These are phyloP conservation scores for Hydrophis major DNA, from an alignment of 2,797 vertebrate species.

Conservation along the genomic window DNA sequence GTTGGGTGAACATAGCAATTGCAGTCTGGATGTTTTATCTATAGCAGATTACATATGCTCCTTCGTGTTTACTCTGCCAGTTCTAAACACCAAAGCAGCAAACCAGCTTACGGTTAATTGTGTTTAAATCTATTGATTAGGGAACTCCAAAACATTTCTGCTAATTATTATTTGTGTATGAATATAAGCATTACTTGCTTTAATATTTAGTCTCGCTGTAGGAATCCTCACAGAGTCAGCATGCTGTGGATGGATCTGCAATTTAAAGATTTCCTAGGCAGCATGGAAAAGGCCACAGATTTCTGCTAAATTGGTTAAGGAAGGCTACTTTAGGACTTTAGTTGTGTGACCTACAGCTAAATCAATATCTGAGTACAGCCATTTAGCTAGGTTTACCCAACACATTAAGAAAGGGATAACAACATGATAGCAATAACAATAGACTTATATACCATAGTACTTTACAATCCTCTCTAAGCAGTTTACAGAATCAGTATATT, in stretches of 20 bases:
- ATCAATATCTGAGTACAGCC: not conserved
- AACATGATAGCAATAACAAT: not conserved
- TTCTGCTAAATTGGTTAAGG: not conserved
- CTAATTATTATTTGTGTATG: not conserved
- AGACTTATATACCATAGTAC: not conserved
- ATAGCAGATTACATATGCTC: not conserved
- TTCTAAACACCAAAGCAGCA: not conserved
- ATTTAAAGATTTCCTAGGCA: not conserved
- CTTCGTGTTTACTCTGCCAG: constrained; percentile 20
- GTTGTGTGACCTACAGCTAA: not conserved
- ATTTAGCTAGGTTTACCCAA: not conserved
- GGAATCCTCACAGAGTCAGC: not conserved
- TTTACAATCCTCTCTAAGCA: not conserved
- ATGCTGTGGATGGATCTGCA: not conserved
- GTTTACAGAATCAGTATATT: not conserved
- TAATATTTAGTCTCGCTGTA: not conserved
- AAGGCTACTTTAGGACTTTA: not conserved
- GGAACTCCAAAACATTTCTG: not conserved
- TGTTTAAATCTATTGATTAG: not conserved
- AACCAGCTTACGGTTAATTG: not conserved
- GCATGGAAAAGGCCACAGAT: not conserved
- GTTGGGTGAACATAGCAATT: not conserved
- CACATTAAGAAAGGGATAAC: not conserved
- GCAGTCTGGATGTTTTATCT: not conserved
- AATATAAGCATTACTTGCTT: not conserved